Evolutionary conservation across 2,113 vertebrate genomes (phyloP).

Genomic region (Hipposideros armiger): DNA sequence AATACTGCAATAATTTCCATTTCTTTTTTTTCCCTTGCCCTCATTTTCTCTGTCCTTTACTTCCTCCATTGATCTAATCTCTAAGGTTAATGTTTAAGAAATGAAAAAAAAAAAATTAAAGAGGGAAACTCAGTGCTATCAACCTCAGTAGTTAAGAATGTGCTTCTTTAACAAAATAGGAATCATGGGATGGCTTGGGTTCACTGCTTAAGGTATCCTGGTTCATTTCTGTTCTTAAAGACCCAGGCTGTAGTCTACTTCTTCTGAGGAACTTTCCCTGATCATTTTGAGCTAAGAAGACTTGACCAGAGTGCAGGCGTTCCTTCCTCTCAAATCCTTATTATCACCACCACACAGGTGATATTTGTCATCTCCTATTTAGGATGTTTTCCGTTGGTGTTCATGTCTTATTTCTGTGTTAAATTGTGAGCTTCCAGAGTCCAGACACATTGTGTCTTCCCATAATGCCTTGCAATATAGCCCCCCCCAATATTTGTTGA

Average conservation of each 20-base stretch:
- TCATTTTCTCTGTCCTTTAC: slow-evolving; percentile 65
- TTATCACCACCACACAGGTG: neutral
- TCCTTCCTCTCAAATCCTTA: neutral
- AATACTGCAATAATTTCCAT: slow-evolving; percentile 40
- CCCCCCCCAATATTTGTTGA: neutral
- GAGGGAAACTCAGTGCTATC: neutral
- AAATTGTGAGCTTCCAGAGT: neutral
- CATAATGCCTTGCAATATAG: neutral
- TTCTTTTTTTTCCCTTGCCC: slow-evolving; percentile 12
- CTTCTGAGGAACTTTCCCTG: neutral
- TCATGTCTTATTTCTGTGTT: neutral
- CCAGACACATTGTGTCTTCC: neutral
- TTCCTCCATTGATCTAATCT: slow-evolving; percentile 32
- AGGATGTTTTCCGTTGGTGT: neutral
- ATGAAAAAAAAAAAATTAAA: neutral
- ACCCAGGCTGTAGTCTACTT: neutral
- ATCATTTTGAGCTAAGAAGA: neutral
- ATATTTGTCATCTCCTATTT: neutral
- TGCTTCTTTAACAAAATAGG: slow-evolving; percentile 26
- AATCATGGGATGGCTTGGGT: neutral
- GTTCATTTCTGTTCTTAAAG: neutral
- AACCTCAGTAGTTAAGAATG: neutral
- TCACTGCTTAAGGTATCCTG: neutral
- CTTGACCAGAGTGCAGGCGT: neutral
- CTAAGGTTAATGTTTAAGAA: slow-evolving; percentile 72